These are phyloP conservation scores for Leptopilina boulardi DNA, from an alignment of 1,140 invertebrate species.

Conservation along the genomic window DNA sequence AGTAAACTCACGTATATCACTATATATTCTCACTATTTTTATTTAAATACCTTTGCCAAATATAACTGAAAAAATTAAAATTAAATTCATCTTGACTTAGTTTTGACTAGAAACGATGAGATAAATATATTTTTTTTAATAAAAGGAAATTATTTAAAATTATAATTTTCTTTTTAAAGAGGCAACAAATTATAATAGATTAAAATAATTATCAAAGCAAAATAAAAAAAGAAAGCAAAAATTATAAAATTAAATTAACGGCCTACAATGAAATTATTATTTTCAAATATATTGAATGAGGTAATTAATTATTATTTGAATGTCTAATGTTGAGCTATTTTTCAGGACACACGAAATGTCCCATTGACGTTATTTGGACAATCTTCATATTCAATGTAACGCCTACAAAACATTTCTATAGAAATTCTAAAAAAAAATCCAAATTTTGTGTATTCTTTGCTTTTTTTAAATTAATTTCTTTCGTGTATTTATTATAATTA, in stretches of 20 bases:
- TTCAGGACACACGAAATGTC: constrained; percentile 22
- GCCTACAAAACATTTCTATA: constrained; percentile 11
- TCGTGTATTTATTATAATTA: background rate
- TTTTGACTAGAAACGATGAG: background rate
- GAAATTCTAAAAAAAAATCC: constrained; percentile 1
- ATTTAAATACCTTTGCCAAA: constrained; percentile 19
- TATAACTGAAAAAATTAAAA: background rate
- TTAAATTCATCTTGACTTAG: background rate
- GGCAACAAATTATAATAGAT: no score
- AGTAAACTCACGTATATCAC: constrained; percentile 19
- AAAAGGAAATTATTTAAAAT: no score
- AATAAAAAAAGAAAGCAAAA: background rate
- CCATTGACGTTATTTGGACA: constrained; percentile 21
- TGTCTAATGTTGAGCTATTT: constrained; percentile 24
- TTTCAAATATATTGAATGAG: background rate
- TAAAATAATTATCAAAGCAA: background rate
- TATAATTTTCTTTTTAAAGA: no score
- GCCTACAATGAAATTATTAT: background rate
- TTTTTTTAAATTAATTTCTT: background rate
- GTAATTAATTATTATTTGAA: background rate
- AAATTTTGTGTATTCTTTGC: background rate
- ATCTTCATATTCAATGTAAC: constrained; percentile 9
- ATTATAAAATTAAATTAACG: background rate
- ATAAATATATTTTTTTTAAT: no score
- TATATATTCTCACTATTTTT: constrained; percentile 28